Percentiles rank a stretch among this genome's conserved stretches.
Conservation (phyloP, 2,113 vertebrate genomes). For the Elachura formosa region DNA sequence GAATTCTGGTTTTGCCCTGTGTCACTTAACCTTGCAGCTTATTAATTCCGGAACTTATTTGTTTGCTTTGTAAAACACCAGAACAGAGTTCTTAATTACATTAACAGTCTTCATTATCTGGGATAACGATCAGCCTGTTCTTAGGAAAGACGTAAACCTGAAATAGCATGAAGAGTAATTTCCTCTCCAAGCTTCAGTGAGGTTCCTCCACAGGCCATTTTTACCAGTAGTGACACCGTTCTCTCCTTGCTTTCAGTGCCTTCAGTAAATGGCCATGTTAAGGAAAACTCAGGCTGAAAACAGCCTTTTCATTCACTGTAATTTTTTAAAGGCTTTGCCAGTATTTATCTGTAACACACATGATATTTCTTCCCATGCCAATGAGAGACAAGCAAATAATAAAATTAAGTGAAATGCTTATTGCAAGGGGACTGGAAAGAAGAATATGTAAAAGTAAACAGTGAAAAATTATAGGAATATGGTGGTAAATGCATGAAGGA, state of each 20-base stretch:
- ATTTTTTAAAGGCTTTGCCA: not conserved
- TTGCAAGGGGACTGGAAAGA: not conserved
- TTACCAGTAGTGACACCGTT: not conserved
- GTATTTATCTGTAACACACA: not conserved
- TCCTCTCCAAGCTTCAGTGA: not conserved
- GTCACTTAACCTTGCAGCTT: conserved; percentile 17
- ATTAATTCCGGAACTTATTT: conserved; percentile 4
- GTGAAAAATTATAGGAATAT: not conserved
- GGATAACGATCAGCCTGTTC: conserved; percentile 20
- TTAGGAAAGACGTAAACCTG: conserved; percentile 57
- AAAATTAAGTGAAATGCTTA: not conserved
- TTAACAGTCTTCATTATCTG: conserved; percentile 51
- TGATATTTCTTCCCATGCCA: not conserved
- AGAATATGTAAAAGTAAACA: not conserved
- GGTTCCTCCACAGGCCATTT: not conserved
- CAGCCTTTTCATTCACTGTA: not conserved
- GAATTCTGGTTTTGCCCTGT: not conserved
- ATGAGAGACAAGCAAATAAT: not conserved
- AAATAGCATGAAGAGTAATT: conserved; percentile 55
- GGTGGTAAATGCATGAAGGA: not conserved
- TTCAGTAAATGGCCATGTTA: not conserved
- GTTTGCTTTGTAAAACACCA: conserved; percentile 40
- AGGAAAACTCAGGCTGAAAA: not conserved
- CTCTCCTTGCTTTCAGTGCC: not conserved
- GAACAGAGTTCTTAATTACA: conserved; percentile 42